phyloP scores from a whole-genome alignment of 1,140 invertebrate genomes.

The Phthorimaea operculella region DNA sequence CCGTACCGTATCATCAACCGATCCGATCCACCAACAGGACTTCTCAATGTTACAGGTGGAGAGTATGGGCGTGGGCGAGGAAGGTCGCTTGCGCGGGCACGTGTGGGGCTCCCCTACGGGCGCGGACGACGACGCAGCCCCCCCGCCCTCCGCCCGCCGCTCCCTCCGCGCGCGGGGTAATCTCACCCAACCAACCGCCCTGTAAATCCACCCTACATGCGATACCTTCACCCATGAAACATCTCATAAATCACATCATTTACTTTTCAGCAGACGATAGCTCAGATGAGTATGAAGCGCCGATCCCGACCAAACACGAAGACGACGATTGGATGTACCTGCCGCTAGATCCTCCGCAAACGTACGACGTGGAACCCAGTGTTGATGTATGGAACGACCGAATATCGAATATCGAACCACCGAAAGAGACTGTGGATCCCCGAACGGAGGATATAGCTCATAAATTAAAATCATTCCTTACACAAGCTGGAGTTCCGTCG shows the following conservation, averaged over 20 bases:
- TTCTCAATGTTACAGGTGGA: conserved; percentile 22
- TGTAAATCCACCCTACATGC: neutral
- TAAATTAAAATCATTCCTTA: conserved; percentile 38
- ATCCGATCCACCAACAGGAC: too few relatives aligned
- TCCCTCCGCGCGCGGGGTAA: conserved; percentile 54
- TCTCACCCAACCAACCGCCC: conserved; percentile 29
- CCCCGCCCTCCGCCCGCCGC: conserved; percentile 32
- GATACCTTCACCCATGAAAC: conserved; percentile 21
- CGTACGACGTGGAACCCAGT: conserved; percentile 5
- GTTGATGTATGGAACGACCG: neutral
- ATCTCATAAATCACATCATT: conserved; percentile 57
- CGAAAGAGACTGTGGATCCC: neutral
- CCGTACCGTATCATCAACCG: too few relatives aligned
- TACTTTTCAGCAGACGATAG: conserved; percentile 63
- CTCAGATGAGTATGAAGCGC: conserved; percentile 58
- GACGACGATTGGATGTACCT: conserved; percentile 62
- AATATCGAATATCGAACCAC: neutral
- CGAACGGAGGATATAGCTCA: conserved; percentile 30
- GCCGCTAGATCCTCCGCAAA: conserved; percentile 36
- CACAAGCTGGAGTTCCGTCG: conserved; percentile 38
- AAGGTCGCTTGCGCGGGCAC: conserved; percentile 45
- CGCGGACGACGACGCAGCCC: conserved; percentile 50
- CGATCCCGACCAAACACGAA: conserved; percentile 38
- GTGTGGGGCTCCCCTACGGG: conserved; percentile 57
- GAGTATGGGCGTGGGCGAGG: conserved; percentile 31